phyloP scores from a whole-genome alignment of 30 jellyfish, hydroid and myxozoan species.

The Sanderia malayensis region DNA sequence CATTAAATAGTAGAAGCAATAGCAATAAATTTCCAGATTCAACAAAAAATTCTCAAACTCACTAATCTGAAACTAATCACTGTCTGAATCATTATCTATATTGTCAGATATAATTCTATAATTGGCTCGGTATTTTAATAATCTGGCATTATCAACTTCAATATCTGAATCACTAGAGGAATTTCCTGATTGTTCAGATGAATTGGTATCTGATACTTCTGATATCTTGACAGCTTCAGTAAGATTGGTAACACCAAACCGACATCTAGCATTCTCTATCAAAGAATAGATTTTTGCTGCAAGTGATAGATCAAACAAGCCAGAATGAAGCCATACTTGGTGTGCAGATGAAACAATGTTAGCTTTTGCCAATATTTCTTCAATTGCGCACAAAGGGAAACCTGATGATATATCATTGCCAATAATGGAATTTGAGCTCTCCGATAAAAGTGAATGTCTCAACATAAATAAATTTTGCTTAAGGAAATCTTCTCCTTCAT shows the following conservation, averaged over 20 bases:
- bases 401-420: slow-evolving; percentile 2
- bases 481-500: slow-evolving; percentile 22
- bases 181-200: no score
- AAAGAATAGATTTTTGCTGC: no score
- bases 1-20: no score
- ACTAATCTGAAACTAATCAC: neutral
- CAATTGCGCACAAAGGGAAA: slow-evolving; percentile 13
- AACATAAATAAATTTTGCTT: neutral
- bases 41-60: no score
- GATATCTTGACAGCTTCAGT: no score
- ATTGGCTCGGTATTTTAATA: slow-evolving; percentile 3
- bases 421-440: neutral
- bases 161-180: no score
- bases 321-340: no score
- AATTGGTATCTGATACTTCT: no score
- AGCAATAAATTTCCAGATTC: no score
- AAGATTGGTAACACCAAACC: no score
- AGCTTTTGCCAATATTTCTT: neutral
- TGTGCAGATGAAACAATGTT: no score
- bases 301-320: neutral
- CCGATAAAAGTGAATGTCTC: slow-evolving; percentile 1
- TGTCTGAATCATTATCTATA: slow-evolving; percentile 3
- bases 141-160: neutral
- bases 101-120: neutral
- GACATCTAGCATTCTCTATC: no score